Percentiles rank a stretch among this genome's conserved stretches.
phyloP scores from a whole-genome alignment of 2,888 invertebrate species.

The Tipula lateralis region DNA sequence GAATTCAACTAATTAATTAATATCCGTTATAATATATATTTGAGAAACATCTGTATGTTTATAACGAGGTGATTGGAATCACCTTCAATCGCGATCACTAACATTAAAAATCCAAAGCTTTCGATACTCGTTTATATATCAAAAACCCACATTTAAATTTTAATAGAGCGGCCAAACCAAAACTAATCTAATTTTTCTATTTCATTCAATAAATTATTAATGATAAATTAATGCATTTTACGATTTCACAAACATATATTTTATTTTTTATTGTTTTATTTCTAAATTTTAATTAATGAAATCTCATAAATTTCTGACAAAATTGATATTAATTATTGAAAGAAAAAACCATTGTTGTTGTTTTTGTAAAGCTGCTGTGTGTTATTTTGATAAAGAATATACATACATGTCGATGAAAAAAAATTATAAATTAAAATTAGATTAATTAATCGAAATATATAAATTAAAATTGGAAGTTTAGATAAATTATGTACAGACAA shows the following conservation, averaged over 20 bases:
- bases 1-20: background rate
- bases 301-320: constrained; percentile 11
- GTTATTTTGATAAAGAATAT: background rate
- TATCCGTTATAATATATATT: background rate
- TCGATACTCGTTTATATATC: background rate
- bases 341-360: background rate
- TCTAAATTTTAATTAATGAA: background rate
- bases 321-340: background rate
- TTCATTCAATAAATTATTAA: background rate
- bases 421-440: background rate
- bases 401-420: background rate
- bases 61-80: background rate
- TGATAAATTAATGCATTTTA: background rate
- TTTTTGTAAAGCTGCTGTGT: background rate
- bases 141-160: background rate
- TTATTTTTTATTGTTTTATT: background rate
- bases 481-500: background rate
- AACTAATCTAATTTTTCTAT: background rate
- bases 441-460: background rate
- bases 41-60: background rate
- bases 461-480: background rate
- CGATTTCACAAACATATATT: background rate
- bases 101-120: background rate
- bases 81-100: background rate
- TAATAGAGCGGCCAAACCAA: background rate